These are phyloP conservation scores for Osmerus eperlanus DNA, from an alignment of 2,113 vertebrate genomes.

Conservation along the genomic window DNA sequence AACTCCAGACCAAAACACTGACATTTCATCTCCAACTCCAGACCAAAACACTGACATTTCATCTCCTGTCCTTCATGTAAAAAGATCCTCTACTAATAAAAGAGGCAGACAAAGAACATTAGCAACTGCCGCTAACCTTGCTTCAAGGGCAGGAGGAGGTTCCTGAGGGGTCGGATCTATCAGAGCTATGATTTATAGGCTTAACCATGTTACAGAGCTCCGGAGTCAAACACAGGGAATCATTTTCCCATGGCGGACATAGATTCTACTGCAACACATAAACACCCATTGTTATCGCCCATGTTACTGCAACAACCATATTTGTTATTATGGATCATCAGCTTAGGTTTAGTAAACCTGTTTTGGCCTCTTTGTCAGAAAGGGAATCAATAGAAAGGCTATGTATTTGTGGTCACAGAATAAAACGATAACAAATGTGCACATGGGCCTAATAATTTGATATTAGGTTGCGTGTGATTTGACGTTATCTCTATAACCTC, in stretches of 20 bases:
- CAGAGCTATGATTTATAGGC: slow-evolving; percentile 61
- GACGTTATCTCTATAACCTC: too few relatives aligned
- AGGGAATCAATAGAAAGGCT: too few relatives aligned
- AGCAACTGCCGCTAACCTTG: slow-evolving; percentile 34
- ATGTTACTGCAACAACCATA: slow-evolving; percentile 7
- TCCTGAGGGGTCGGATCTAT: slow-evolving; percentile 57
- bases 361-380: too few relatives aligned
- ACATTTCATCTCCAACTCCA: too few relatives aligned
- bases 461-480: too few relatives aligned
- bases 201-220: slow-evolving; percentile 25
- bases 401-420: too few relatives aligned
- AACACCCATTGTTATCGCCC: slow-evolving; percentile 2
- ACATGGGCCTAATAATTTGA: too few relatives aligned
- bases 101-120: too few relatives aligned
- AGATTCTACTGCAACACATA: slow-evolving; percentile 8
- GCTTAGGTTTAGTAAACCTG: background rate
- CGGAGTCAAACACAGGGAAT: background rate
- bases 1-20: too few relatives aligned
- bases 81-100: background rate
- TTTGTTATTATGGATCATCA: slow-evolving; percentile 26
- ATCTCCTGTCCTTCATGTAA: slow-evolving; percentile 55
- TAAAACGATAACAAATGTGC: too few relatives aligned
- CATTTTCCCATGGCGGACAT: background rate
- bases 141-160: slow-evolving; percentile 42
- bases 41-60: too few relatives aligned